phyloP scores from a whole-genome alignment of 2,113 vertebrate species.

The Leptocoma aspasia region DNA sequence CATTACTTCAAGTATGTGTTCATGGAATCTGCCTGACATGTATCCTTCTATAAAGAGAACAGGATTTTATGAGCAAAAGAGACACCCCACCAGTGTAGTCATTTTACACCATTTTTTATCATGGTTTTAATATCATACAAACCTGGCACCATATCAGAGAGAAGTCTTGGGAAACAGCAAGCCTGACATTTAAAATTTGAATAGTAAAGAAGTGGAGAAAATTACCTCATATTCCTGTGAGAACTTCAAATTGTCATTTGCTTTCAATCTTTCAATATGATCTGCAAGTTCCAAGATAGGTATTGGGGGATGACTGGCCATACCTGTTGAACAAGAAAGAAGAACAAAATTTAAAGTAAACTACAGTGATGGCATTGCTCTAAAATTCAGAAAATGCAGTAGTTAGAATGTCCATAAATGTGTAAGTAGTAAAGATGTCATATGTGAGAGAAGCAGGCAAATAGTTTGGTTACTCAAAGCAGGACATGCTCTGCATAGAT shows the following conservation, averaged over 20 bases:
- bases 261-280: conserved; percentile 95
- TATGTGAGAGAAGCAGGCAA: conserved; percentile 81
- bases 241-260: conserved; percentile 99
- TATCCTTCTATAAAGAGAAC: background rate
- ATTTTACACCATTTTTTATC: background rate
- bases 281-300: conserved; percentile 94
- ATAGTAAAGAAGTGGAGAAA: background rate
- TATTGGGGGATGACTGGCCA: conserved; percentile 96
- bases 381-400: conserved; percentile 62
- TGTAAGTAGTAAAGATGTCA: conserved; percentile 81
- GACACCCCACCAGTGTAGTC: rapidly evolving
- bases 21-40: background rate
- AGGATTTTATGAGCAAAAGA: background rate
- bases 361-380: background rate
- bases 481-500: conserved; percentile 89
- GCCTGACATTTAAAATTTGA: background rate
- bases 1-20: background rate
- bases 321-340: conserved; percentile 82
- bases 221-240: conserved; percentile 98
- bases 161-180: background rate
- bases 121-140: background rate
- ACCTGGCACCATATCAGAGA: background rate
- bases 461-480: conserved; percentile 91
- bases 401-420: conserved; percentile 79
- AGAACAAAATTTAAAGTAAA: conserved; percentile 39